Evolutionary conservation across 1,140 invertebrate genomes (phyloP), one percentile per base, ranked within the genome.

Genomic region (Lepidurus apus): DNA sequence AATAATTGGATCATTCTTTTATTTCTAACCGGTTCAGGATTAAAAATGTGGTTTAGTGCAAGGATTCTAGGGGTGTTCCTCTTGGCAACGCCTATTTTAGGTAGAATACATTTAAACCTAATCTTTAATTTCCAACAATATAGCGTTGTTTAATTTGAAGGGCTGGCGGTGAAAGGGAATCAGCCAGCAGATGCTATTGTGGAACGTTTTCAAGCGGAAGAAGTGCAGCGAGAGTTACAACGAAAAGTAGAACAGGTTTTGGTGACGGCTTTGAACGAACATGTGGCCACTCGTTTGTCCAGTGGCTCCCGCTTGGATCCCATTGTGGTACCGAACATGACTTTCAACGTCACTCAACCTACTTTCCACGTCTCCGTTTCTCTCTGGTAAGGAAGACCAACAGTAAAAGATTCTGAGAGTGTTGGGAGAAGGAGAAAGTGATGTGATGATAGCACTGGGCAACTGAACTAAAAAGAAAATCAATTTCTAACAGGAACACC

Each of bases 331-430:
- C 53, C 53, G 53, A n/a, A 65, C 13, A 13, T 65, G 9, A 65
- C 17, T 65, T 65, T 65, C 13, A 65, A 13, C 7, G 21, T 65
- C 21, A 65, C 53, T 17, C 53, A 65, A 65, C 53, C 53, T 65
- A 65, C 53, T 65, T 65, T 65, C n/a, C 53, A 65, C 13, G 53
- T 65, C 53, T n/a, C 53, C 5, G 13, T 65, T 65, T 65, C 53
- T 65, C 53, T 65, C 53, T 65, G 53, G 53, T 65, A 65, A 65
- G 13, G 17, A 13, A 13, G 13, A 65, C 17, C 45, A 21, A 13
- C 13, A 11, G 7, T 65, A 9, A 5, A 65, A 7, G 17, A 13
- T n/a, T 65, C 53, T 17, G 17, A n/a, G 21, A 65, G 0, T 21
- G 17, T n/a, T 65, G 6, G 17, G 17, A 17, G 17, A 65, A 17